Base-by-base conservation (phyloP, 23 tunicate species). In the Diplosoma virens region DNA sequence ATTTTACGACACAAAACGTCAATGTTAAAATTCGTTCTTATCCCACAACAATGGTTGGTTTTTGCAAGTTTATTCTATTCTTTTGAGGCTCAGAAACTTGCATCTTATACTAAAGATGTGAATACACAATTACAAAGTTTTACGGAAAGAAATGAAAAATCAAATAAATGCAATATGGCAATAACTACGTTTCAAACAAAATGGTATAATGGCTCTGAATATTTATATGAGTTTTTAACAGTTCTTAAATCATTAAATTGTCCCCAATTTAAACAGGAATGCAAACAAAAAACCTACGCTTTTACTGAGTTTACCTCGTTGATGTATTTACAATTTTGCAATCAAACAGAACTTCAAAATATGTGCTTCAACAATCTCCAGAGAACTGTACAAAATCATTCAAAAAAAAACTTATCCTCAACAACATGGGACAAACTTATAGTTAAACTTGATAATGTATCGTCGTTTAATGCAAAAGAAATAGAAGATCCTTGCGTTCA, bases 401-500 rank as follows among this genome's bases (percentile, higher is more conserved):
- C 9, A 9, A 41, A 41, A 41, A 14, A 14, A 41, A 4, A 14
- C 6, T 6, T 27, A 3, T 4, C 6, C 17, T 27, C 35, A 9
- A 26, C 9, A 3, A 61, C 69, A 29, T 68, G 52, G 52, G 26
- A n/a, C 3, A 53, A 68, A 17, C 27, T 23, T 35, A 53, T 68
- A 3, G 2, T 3, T 2, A 68, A 41, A 9, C 37, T 68, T 34
- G 29, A 68, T 35, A 3, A 34, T 5, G 11, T n/a, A n/a, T n/a
- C n/a, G n/a, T n/a, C n/a, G n/a, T n/a, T n/a, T n/a, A n/a, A 73
- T 1, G 59, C 60, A 47, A 81, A 80, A 20, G 85, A 79, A 17
- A 28, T 79, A 47, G n/a, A 29, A 2, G 17, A 65, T 23, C 95
- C 95, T 5, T 87, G 95, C 66, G 50, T 76, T 23, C 95, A 87